Percentiles rank a stretch among this genome's conserved stretches.
Conservation (phyloP, 2,888 invertebrate species). For the Stratiomys singularior region DNA sequence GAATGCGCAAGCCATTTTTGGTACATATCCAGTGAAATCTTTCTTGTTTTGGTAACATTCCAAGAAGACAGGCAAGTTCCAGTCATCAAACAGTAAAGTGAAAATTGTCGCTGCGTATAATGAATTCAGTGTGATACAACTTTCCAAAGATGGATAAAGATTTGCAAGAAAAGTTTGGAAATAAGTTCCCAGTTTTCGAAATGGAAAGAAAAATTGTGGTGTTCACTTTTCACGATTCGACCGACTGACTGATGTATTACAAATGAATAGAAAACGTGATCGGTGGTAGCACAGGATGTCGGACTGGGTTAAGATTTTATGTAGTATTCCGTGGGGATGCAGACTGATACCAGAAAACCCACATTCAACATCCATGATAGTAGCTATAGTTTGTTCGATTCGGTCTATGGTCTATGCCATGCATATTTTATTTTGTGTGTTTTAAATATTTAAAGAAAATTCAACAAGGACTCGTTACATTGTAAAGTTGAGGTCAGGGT, state of each 20-base stretch:
- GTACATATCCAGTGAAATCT: conserved; percentile 2
- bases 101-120: conserved; percentile 2
- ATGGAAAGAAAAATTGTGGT: neutral
- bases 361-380: neutral
- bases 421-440: conserved; percentile 36
- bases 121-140: neutral
- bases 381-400: neutral
- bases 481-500: neutral
- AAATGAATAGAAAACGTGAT: neutral
- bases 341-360: neutral
- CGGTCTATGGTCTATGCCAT: neutral
- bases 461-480: conserved; percentile 23
- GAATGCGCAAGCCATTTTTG: conserved; percentile 28
- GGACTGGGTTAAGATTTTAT: neutral
- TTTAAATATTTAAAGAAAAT: conserved; percentile 33
- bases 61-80: neutral
- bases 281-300: neutral
- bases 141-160: conserved; percentile 19
- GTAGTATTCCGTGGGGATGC: neutral
- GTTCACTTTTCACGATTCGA: neutral
- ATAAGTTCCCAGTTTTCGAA: neutral
- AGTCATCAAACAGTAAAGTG: neutral
- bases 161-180: conserved; percentile 9
- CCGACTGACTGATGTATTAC: conserved; percentile 12
- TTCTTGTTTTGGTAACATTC: conserved; percentile 24